Percentiles rank a stretch among this genome's conserved stretches.
These are phyloP conservation scores for Microcebus murinus DNA, from an alignment of 2,113 vertebrate species.

Conservation along the genomic window DNA sequence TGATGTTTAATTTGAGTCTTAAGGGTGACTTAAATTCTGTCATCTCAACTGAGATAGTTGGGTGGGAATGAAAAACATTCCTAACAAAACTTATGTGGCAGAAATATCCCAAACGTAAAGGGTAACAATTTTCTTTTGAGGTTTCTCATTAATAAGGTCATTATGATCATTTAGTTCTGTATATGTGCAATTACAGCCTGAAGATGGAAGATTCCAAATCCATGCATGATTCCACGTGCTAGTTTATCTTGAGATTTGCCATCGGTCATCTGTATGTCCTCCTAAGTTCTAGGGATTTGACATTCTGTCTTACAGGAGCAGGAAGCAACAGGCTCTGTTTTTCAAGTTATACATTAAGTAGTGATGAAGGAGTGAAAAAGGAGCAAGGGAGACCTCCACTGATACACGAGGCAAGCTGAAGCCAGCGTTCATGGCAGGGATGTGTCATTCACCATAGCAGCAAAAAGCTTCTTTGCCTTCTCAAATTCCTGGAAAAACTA, in stretches of 20 bases:
- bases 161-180: background rate
- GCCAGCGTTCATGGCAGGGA: background rate
- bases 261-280: background rate
- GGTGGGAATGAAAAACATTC: background rate
- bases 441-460: background rate
- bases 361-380: background rate
- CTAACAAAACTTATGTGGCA: background rate
- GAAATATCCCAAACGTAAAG: background rate
- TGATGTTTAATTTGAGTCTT: background rate
- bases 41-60: background rate
- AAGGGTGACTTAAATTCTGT: background rate
- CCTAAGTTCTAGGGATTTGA: background rate
- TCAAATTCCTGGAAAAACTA: background rate
- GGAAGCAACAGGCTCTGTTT: background rate
- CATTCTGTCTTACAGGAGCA: background rate
- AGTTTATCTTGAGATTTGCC: background rate
- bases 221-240: background rate
- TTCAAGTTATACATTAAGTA: background rate
- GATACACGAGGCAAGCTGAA: background rate
- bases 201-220: background rate
- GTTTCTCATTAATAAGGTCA: background rate
- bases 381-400: background rate
- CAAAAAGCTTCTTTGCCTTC: background rate
- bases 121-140: background rate
- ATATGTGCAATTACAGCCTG: background rate